Evolutionary conservation across 2,797 vertebrate species (phyloP), one percentile per base, ranked within the genome.

Genomic region (Enteromius anoplus): DNA sequence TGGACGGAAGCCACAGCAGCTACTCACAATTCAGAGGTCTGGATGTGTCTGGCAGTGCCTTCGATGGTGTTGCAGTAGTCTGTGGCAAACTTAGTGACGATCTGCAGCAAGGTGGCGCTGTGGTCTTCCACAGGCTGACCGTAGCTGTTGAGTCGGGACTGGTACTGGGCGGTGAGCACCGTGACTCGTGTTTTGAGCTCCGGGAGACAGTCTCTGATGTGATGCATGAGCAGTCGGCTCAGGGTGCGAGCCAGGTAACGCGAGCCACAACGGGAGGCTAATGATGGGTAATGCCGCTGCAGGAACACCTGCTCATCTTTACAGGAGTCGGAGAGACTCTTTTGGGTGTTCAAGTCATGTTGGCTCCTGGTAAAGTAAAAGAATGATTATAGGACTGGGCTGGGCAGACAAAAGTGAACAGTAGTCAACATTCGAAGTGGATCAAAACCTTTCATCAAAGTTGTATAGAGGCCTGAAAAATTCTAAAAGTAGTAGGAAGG

Each of bases 61-160:
- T 96, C 96, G 1, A 96, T 96, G 84, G 95, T 96, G 93, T 91
- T 93, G 91, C 95, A 96, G 88, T 96, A 96, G 86, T 96, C 95
- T 0, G 93, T 92, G 86, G 95, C 95, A 9, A 96, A 96, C 89
- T 96, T 96, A 85, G 95, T 96, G 90, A 96, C 95, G 55, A 96
- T 95, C 91, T 96, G 95, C 88, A 96, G 93, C 89, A 96, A 87
- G 12, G 94, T 96, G 89, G 95, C 93, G n/a, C 94, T 95, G 87
- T 95, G 94, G 90, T 96, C 96, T 79, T 95, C 94, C 5, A 96
- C 93, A 0, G 95, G 95, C 88, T 95, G 93, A 8, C 96, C 96
- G 0, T 95, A 96, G 91, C 95, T 85, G 76, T 91, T 94, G 78
- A 96, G 93, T 49, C 92, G 92, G 0, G 94, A 83, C 91, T 96